These are phyloP conservation scores for Polydrusus cervinus DNA, from an alignment of 2,888 invertebrate genomes.

Conservation along the genomic window DNA sequence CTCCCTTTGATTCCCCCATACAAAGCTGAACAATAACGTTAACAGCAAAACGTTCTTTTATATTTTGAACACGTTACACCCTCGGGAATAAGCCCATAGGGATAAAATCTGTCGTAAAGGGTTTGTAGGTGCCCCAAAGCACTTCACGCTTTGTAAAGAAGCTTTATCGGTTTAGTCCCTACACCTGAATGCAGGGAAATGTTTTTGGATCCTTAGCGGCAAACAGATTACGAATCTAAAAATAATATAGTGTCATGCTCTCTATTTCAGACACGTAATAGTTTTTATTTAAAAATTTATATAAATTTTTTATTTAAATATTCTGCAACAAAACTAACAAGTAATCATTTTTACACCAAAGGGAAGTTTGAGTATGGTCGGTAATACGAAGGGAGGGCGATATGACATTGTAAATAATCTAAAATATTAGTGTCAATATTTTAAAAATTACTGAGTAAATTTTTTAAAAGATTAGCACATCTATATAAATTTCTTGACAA, in stretches of 20 bases:
- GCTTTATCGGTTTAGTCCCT: constrained; percentile 6
- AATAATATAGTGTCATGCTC: neutral
- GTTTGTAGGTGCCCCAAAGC: constrained; percentile 4
- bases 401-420: too few relatives aligned
- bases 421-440: too few relatives aligned
- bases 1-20: neutral
- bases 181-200: constrained; percentile 8
- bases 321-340: too few relatives aligned
- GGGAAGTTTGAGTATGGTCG: too few relatives aligned
- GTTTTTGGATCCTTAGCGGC: neutral
- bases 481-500: too few relatives aligned
- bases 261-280: neutral
- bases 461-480: too few relatives aligned
- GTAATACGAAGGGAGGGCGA: too few relatives aligned
- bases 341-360: too few relatives aligned
- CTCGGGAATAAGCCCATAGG: constrained; percentile 4
- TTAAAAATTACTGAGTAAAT: too few relatives aligned
- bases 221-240: constrained; percentile 1
- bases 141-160: constrained; percentile 17
- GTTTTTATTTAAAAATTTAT: too few relatives aligned
- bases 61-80: constrained; percentile 7
- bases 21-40: neutral
- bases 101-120: constrained; percentile 13
- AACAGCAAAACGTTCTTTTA: constrained; percentile 3
- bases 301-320: neutral